Evolutionary conservation across 2,797 vertebrate species (phyloP).

Genomic region (Australoheros facetus): DNA sequence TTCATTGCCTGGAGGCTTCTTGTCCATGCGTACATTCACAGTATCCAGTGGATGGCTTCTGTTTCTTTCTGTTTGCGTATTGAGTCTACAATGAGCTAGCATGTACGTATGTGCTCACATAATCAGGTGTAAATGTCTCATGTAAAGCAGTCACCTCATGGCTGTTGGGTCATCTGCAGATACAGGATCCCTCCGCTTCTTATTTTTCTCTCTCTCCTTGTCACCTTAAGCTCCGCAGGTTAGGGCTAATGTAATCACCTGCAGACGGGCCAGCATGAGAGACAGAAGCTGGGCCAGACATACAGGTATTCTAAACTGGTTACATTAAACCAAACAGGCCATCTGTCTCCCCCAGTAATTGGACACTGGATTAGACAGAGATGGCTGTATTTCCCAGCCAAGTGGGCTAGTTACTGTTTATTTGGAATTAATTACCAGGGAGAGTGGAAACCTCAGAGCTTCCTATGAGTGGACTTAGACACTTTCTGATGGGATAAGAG

Average conservation of each 20-base stretch:
- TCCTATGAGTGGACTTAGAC: slow-evolving; percentile 59
- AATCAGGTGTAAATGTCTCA: background rate
- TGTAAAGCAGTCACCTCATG: background rate
- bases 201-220: background rate
- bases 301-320: slow-evolving; percentile 72
- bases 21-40: background rate
- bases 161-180: slow-evolving; percentile 44
- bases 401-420: slow-evolving; percentile 77
- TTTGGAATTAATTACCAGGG: slow-evolving; percentile 77
- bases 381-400: slow-evolving; percentile 58
- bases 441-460: slow-evolving; percentile 63
- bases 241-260: slow-evolving; percentile 65
- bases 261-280: slow-evolving; percentile 3
- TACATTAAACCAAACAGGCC: slow-evolving; percentile 74
- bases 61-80: slow-evolving; percentile 1
- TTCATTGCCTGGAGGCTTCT: background rate
- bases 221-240: slow-evolving; percentile 43
- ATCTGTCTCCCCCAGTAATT: slow-evolving; percentile 68
- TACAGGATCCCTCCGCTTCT: slow-evolving; percentile 27
- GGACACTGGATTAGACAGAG: slow-evolving; percentile 65
- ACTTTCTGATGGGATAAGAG: slow-evolving; percentile 43
- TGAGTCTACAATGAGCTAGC: background rate
- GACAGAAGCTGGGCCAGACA: slow-evolving; percentile 58
- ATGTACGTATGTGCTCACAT: background rate
- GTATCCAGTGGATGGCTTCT: background rate